Evolutionary conservation across 2,888 invertebrate genomes (phyloP), one percentile per base, ranked within the genome.

Genomic region (Troglohyphantes excavatus): DNA sequence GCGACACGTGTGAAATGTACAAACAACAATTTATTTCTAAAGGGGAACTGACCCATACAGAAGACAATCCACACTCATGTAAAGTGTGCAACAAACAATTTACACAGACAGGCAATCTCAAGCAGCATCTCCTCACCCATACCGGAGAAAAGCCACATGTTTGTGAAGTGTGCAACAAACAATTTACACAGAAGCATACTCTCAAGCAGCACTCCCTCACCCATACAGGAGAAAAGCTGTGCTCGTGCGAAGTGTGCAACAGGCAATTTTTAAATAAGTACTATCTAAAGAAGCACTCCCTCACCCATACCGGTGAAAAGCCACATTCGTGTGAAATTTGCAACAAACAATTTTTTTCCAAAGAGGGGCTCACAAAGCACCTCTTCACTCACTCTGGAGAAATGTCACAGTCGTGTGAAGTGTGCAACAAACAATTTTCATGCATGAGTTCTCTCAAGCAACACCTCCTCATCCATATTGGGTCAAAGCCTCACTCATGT

Each of bases 141-240:
- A 17, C 53, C 17, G 53, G n/a, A 13, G 53, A 53, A n/a, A 53
- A 53, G n/a, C 53, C 53, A 13, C 2, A 53, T 53, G 5, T 2
- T 53, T 53, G 53, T 53, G 53, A 53, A 53, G 53, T 53, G 53
- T 53, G 53, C 53, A 53, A 53, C 53, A 53, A 53, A 53, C 53
- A 53, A 53, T 53, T 53, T 53, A n/a, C 17, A 5, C 5, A 17
- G 5, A 53, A 53, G 53, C 13, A n/a, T 53, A n/a, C 9, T 11
- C n/a, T 53, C n/a, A 13, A 53, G 5, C 5, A 5, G 17, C 53
- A 53, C 17, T 17, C 17, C n/a, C 17, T 53, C 17, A n/a, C 2
- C 17, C 53, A 53, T 17, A 17, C 53, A 13, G 53, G n/a, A 13
- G 53, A 53, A 1, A 53, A 53, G n/a, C 53, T 17, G 5, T n/a